Evolutionary conservation across 2,888 invertebrate species (phyloP).

Genomic region (Torymus aiolomorphi): DNA sequence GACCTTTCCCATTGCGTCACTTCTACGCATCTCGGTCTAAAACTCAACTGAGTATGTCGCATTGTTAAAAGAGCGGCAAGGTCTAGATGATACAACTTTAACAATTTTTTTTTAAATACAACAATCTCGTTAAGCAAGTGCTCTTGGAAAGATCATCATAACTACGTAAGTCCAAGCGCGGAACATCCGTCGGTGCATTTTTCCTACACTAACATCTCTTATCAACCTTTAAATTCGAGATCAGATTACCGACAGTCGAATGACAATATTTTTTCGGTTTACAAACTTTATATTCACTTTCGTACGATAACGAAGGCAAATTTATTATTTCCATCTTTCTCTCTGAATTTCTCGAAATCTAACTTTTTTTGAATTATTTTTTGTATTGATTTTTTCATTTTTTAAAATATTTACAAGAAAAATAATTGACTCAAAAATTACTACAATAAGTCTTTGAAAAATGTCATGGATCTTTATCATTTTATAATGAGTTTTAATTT

Average conservation of each 20-base stretch:
- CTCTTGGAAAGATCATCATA: slow-evolving; percentile 17
- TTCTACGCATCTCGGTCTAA: background rate
- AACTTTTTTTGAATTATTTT: no score
- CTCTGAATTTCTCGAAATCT: slow-evolving; percentile 17
- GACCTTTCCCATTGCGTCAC: slow-evolving; percentile 1
- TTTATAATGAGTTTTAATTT: no score
- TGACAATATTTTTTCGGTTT: slow-evolving; percentile 14
- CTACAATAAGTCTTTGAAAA: no score
- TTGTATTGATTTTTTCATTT: no score
- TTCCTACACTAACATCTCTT: slow-evolving; percentile 11
- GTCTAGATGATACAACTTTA: background rate
- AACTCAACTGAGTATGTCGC: background rate
- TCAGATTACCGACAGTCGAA: slow-evolving; percentile 25
- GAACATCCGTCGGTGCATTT: slow-evolving; percentile 26
- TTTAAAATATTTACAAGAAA: no score
- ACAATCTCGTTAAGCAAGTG: background rate
- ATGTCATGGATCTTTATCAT: no score
- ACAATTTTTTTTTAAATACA: slow-evolving; percentile 1
- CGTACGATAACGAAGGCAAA: background rate
- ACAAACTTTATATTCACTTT: slow-evolving; percentile 2
- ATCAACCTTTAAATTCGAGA: slow-evolving; percentile 33
- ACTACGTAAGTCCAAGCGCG: slow-evolving; percentile 7
- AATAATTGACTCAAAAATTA: no score
- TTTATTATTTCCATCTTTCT: slow-evolving; percentile 2
- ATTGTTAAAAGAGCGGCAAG: background rate